Percentiles rank a stretch among this genome's conserved stretches.
Evolutionary conservation across 2,888 invertebrate species (phyloP).

Genomic region (Netelia fuscicornis): DNA sequence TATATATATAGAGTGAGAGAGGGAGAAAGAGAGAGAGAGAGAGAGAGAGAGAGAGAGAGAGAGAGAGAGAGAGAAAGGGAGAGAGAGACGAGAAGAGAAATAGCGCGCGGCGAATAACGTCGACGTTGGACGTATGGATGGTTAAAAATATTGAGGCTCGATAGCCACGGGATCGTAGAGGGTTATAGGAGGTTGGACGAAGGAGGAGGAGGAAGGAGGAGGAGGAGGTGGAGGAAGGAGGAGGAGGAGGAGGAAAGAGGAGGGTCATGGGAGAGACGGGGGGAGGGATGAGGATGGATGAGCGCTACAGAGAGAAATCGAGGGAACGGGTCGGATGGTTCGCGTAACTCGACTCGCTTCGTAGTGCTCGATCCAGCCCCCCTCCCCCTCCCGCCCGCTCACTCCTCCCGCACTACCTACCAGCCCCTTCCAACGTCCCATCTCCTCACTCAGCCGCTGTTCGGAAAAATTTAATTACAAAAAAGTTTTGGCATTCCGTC

Average conservation of each 20-base stretch:
- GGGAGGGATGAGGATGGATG: conserved; percentile 49
- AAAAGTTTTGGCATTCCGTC: conserved; percentile 85
- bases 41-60: no score
- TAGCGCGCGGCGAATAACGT: conserved; percentile 70
- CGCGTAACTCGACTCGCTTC: conserved; percentile 64
- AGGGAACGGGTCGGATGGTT: conserved; percentile 55
- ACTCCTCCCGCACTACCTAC: conserved; percentile 23
- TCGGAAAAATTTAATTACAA: conserved; percentile 84
- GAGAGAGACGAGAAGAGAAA: conserved; percentile 58
- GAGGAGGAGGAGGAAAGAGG: not conserved
- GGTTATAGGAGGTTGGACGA: conserved; percentile 53
- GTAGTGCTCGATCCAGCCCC: conserved; percentile 62
- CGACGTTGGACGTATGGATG: conserved; percentile 72
- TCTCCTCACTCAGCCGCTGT: conserved; percentile 47
- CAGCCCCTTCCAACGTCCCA: conserved; percentile 9
- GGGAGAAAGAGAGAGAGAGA: no score
- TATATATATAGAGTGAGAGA: not conserved
- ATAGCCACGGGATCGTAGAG: conserved; percentile 69
- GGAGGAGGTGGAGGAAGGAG: conserved; percentile 19
- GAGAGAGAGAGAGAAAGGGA: not conserved
- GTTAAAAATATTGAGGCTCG: conserved; percentile 74
- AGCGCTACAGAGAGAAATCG: conserved; percentile 47
- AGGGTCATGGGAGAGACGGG: not conserved
- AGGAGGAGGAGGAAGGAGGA: conserved; percentile 21
- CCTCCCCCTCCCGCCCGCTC: conserved; percentile 56